Conservation (phyloP, 2,113 vertebrate genomes). For the Quiscalus mexicanus region DNA sequence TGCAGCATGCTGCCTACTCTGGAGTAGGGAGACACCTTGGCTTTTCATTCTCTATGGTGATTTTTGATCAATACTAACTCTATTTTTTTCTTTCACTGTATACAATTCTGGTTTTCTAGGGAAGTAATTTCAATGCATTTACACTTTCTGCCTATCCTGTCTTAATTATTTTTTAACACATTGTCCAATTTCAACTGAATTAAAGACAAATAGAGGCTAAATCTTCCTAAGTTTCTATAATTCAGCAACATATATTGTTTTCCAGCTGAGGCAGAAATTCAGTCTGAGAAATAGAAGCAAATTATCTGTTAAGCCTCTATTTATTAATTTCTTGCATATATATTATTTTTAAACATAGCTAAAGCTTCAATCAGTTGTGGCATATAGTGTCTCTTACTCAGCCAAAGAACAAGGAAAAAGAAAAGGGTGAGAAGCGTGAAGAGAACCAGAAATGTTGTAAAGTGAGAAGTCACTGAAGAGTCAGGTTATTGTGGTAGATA, state of each 20-base stretch:
- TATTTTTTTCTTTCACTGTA: background rate
- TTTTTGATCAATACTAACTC: background rate
- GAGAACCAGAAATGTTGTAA: background rate
- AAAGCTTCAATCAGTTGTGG: background rate
- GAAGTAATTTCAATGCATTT: background rate
- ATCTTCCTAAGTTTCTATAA: background rate
- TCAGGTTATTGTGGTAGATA: background rate
- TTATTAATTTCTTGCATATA: background rate
- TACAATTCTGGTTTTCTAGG: background rate
- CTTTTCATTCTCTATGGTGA: background rate
- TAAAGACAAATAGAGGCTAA: background rate
- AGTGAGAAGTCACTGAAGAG: background rate
- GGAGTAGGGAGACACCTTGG: background rate
- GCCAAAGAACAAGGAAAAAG: background rate
- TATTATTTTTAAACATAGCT: background rate
- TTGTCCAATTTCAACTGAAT: background rate
- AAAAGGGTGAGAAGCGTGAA: background rate
- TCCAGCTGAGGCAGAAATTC: background rate
- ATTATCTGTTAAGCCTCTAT: background rate
- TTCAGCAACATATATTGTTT: background rate
- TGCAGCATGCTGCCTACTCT: background rate
- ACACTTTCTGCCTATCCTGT: background rate
- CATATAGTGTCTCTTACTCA: background rate
- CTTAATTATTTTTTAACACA: background rate
- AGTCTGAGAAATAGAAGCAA: background rate